phyloP scores from a whole-genome alignment of 2,113 vertebrate genomes.

The Malurus alboscapulatus region DNA sequence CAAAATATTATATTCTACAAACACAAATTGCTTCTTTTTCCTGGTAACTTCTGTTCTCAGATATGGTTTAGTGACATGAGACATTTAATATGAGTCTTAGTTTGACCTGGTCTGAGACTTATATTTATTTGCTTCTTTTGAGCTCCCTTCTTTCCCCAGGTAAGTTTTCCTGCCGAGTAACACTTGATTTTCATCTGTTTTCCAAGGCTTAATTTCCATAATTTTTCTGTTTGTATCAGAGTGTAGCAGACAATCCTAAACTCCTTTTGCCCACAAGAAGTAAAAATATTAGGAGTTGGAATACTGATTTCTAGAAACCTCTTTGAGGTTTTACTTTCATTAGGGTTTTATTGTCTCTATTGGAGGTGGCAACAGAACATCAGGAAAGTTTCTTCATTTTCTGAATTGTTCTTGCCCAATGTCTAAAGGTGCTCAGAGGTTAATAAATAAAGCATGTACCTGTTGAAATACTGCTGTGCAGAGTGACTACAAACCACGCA shows the following conservation, averaged over 20 bases:
- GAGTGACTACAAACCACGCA: accelerated
- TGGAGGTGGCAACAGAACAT: neutral
- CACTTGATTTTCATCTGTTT: neutral
- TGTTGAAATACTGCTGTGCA: neutral
- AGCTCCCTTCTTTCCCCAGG: neutral
- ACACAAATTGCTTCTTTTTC: neutral
- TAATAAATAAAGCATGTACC: neutral
- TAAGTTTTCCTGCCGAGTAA: neutral
- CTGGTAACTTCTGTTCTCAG: neutral
- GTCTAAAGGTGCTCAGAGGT: neutral
- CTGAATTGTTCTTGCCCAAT: neutral
- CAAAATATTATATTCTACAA: neutral
- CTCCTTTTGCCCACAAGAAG: neutral
- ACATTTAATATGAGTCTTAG: neutral
- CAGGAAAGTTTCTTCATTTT: neutral
- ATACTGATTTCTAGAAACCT: neutral
- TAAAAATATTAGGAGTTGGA: neutral
- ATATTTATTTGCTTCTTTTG: neutral
- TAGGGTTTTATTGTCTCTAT: neutral
- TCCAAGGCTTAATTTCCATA: neutral
- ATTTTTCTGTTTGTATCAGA: neutral
- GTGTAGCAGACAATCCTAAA: neutral
- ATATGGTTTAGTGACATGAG: neutral
- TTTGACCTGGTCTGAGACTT: neutral
- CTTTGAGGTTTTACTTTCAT: neutral